phyloP scores from a whole-genome alignment of 1,140 invertebrate species.

The Aphaenogaster ashmeadi region DNA sequence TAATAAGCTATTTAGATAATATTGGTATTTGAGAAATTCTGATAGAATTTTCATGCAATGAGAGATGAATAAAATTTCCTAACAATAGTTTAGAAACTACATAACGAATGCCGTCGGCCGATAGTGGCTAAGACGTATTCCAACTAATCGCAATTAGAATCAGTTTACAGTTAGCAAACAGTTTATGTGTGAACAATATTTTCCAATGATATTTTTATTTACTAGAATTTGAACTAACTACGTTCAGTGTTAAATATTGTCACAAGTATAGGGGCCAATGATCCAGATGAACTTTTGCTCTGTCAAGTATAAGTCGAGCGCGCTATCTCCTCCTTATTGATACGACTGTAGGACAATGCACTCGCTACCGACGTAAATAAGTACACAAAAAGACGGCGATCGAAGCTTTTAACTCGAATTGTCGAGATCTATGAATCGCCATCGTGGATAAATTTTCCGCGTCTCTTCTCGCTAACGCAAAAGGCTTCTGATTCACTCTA shows the following conservation, averaged over 20 bases:
- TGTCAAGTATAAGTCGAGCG: slow-evolving; percentile 12
- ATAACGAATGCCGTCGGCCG: background rate
- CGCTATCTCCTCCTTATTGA: slow-evolving; percentile 81
- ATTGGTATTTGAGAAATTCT: background rate
- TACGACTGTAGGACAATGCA: slow-evolving; percentile 80
- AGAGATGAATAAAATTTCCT: background rate
- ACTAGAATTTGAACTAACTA: background rate
- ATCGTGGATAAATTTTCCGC: slow-evolving; percentile 32
- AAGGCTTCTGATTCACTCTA: slow-evolving; percentile 53
- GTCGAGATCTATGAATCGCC: slow-evolving; percentile 46
- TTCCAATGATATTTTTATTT: background rate
- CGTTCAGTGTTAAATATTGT: background rate
- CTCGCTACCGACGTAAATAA: slow-evolving; percentile 64
- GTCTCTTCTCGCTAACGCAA: slow-evolving; percentile 37
- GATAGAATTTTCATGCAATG: background rate
- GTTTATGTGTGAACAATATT: background rate
- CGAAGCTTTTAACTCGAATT: slow-evolving; percentile 36
- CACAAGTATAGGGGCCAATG: slow-evolving; percentile 8
- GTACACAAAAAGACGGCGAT: slow-evolving; percentile 34
- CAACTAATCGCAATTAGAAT: background rate
- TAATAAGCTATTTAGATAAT: background rate
- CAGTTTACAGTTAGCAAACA: background rate
- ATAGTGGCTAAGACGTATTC: background rate
- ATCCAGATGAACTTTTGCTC: slow-evolving; percentile 34
- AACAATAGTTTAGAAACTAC: background rate